Evolutionary conservation across 2,113 vertebrate species (phyloP).

Genomic region (Oreamnos americanus): DNA sequence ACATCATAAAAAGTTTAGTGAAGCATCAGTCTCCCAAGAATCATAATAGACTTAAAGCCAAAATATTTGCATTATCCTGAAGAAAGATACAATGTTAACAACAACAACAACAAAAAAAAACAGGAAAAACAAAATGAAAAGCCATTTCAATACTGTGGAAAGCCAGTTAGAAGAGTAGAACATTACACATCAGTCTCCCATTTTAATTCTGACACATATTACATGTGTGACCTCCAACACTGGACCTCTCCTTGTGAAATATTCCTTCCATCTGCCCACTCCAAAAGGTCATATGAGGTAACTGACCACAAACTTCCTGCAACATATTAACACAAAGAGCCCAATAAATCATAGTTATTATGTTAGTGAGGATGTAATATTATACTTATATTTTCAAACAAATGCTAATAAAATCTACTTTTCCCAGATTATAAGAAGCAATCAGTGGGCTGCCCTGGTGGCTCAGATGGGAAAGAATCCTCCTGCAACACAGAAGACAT

Average conservation of each 20-base stretch:
- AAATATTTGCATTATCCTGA: neutral
- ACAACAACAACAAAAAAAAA: neutral
- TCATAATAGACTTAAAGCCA: neutral
- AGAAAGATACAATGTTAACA: neutral
- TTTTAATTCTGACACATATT: neutral
- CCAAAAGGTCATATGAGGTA: neutral
- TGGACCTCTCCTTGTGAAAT: neutral
- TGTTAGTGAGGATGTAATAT: neutral
- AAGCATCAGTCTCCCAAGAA: neutral
- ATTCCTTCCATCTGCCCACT: neutral
- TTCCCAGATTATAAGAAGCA: neutral
- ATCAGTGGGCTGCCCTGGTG: neutral
- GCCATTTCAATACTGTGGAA: neutral
- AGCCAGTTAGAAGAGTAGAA: neutral
- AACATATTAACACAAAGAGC: neutral
- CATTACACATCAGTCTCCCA: neutral
- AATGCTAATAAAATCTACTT: neutral
- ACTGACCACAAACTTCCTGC: neutral
- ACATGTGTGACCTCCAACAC: neutral
- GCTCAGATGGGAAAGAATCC: neutral
- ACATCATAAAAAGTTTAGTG: neutral
- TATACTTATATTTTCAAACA: neutral
- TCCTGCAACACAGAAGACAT: neutral
- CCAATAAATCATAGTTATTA: neutral
- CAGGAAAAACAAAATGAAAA: neutral